A percentile compares a stretch with the other conserved stretches of the same genome.
Conservation (phyloP, 2,113 vertebrate species). For the Toxotes jaculatrix region DNA sequence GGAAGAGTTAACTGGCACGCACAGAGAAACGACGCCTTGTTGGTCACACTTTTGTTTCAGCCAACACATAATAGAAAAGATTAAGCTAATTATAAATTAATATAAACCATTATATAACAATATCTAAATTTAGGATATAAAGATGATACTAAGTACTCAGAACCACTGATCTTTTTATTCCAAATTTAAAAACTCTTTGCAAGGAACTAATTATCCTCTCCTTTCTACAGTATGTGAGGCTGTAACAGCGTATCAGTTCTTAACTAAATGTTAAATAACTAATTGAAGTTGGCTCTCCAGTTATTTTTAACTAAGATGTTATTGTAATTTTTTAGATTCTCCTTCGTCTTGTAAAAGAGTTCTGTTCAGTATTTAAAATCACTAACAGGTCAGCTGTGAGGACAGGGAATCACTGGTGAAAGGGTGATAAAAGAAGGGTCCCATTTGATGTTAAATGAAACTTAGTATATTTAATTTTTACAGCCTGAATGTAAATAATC, state of each 20-base stretch:
- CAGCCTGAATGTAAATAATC: background rate
- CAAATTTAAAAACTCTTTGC: background rate
- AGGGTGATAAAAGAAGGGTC: no score
- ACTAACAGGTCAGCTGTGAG: no score
- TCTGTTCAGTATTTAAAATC: no score
- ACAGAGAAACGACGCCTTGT: background rate
- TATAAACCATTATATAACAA: background rate
- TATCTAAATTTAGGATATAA: background rate
- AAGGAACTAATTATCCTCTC: background rate
- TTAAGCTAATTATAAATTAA: background rate
- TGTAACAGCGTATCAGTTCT: background rate
- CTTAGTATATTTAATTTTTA: background rate
- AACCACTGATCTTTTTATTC: background rate
- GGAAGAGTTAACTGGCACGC: background rate
- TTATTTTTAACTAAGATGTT: no score
- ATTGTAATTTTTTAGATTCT: no score
- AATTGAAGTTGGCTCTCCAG: background rate
- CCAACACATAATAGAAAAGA: background rate
- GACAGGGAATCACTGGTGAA: no score
- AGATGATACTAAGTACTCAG: background rate
- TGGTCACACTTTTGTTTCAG: background rate
- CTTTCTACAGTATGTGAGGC: background rate
- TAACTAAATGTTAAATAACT: background rate
- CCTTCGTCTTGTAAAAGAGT: no score
- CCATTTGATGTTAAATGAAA: background rate